A percentile compares a stretch with the other conserved stretches of the same genome.
Conservation (phyloP, 1,140 invertebrate species). For the Bombus sibiricus region DNA sequence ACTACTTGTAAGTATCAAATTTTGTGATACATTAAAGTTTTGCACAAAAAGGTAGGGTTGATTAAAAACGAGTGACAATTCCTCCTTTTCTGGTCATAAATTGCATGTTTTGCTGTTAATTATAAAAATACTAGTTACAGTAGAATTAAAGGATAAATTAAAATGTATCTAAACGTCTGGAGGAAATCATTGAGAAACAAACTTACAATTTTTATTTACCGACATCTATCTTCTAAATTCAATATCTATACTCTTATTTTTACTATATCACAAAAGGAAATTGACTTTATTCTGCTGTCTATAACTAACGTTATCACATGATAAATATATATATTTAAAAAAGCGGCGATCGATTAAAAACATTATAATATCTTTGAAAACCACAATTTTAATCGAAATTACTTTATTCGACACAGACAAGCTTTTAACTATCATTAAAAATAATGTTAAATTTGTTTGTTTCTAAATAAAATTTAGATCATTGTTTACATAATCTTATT, state of each 20-base stretch:
- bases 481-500: slow-evolving; percentile 51
- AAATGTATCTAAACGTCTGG: not conserved
- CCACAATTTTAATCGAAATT: slow-evolving; percentile 8
- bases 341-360: not conserved
- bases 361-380: not conserved
- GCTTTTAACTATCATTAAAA: slow-evolving; percentile 24
- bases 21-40: slow-evolving; percentile 46
- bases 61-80: not conserved
- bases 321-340: slow-evolving; percentile 12
- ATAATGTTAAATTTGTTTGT: slow-evolving; percentile 63
- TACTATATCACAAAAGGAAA: slow-evolving; percentile 29
- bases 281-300: slow-evolving; percentile 14
- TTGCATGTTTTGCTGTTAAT: slow-evolving; percentile 26
- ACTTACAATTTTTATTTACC: not conserved
- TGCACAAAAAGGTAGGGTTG: slow-evolving; percentile 9
- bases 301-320: slow-evolving; percentile 10
- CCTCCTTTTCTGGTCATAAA: slow-evolving; percentile 13
- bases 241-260: slow-evolving; percentile 13
- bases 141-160: slow-evolving; percentile 12
- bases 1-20: slow-evolving; percentile 35
- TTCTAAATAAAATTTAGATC: slow-evolving; percentile 64
- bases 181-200: slow-evolving; percentile 7
- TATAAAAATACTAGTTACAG: slow-evolving; percentile 21
- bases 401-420: slow-evolving; percentile 17
- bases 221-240: slow-evolving; percentile 11